Evolutionary conservation across 2,113 vertebrate species (phyloP).

Genomic region (Junco hyemalis): DNA sequence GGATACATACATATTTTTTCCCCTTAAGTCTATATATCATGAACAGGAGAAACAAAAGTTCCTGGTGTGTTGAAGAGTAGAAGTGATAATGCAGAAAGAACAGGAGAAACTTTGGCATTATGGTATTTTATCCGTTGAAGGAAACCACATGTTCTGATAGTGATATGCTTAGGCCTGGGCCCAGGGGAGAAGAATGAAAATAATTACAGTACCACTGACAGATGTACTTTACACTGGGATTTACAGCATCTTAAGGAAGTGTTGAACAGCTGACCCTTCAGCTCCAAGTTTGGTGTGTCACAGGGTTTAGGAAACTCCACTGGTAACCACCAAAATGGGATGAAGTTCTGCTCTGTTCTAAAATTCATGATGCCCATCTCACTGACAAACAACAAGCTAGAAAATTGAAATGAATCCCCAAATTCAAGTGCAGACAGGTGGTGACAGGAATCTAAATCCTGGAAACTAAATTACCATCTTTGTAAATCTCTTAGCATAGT

Average conservation of each 20-base stretch:
- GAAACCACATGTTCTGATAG: neutral
- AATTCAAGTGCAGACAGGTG: neutral
- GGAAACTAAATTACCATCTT: neutral
- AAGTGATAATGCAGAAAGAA: neutral
- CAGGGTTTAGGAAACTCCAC: neutral
- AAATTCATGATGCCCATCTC: neutral
- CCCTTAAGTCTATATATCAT: neutral
- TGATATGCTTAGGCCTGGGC: neutral
- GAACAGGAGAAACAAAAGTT: neutral
- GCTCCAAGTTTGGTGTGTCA: neutral
- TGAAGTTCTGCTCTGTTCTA: neutral
- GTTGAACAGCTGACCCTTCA: constrained; percentile 1
- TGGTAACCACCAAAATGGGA: neutral
- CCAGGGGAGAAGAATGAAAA: neutral
- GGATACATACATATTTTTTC: neutral
- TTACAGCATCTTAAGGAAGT: neutral
- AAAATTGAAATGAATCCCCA: neutral
- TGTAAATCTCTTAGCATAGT: neutral
- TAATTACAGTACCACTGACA: neutral
- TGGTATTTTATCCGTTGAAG: neutral
- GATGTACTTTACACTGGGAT: neutral
- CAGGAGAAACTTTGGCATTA: neutral
- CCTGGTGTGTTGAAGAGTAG: neutral
- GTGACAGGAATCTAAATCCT: neutral
- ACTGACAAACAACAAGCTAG: neutral